phyloP scores from a whole-genome alignment of 1,140 invertebrate genomes.

The Lutraria rhynchaena region DNA sequence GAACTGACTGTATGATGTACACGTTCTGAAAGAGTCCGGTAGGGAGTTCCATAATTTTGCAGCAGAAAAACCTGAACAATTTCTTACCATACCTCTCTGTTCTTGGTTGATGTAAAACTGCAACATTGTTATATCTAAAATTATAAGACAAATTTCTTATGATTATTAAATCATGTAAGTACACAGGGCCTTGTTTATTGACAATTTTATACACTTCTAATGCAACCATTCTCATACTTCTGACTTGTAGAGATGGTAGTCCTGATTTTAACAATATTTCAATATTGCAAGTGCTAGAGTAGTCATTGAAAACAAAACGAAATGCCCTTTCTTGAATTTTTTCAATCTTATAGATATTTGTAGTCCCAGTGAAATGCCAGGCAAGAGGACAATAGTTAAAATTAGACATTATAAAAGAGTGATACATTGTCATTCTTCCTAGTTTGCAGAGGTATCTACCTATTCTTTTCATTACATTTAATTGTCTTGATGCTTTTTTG shows the following conservation, averaged over 20 bases:
- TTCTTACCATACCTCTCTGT: no score
- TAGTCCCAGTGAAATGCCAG: conserved; percentile 30
- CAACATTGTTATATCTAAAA: no score
- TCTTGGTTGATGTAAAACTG: no score
- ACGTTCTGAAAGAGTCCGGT: no score
- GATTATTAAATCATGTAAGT: no score
- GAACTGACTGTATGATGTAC: no score
- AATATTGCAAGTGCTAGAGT: not conserved
- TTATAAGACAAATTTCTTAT: no score
- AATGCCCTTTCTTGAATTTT: no score
- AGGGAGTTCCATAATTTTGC: no score
- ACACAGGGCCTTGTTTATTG: not conserved
- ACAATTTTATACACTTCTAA: not conserved
- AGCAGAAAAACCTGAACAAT: no score
- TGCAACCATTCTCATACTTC: not conserved
- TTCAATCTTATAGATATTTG: conserved; percentile 1
- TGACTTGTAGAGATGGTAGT: not conserved
- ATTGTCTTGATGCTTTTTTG: conserved; percentile 19
- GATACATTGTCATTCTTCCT: not conserved
- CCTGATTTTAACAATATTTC: not conserved
- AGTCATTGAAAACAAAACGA: not conserved
- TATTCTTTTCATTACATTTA: conserved; percentile 35
- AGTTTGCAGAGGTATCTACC: conserved; percentile 18
- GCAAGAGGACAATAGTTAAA: no score
- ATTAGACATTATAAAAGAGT: no score